These are phyloP conservation scores for Podotricha telesiphe DNA, from an alignment of 2,888 invertebrate species.

Conservation along the genomic window DNA sequence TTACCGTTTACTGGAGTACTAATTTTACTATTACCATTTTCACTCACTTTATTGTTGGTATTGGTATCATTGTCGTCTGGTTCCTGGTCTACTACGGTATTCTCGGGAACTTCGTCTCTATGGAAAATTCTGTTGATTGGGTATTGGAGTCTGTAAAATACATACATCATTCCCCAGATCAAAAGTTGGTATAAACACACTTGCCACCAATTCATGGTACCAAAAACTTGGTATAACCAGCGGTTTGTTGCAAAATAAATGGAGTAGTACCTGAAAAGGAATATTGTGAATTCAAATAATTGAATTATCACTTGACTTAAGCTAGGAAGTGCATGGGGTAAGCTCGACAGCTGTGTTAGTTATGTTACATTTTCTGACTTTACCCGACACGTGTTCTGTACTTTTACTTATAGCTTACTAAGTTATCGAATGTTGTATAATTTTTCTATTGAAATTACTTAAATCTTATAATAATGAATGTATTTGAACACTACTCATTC, in stretches of 20 bases:
- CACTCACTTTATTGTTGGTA: not conserved
- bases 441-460: too few relatives aligned
- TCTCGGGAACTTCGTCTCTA: conserved; percentile 38
- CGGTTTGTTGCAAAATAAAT: conserved; percentile 73
- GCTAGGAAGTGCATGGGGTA: too few relatives aligned
- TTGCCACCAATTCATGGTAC: conserved; percentile 80
- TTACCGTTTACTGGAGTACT: conserved; percentile 28
- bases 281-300: not conserved
- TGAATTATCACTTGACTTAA: too few relatives aligned
- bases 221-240: conserved; percentile 81
- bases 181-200: conserved; percentile 66
- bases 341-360: too few relatives aligned
- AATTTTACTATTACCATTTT: conserved; percentile 12
- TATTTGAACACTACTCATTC: too few relatives aligned
- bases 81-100: conserved; percentile 10
- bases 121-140: conserved; percentile 71
- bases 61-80: conserved; percentile 5
- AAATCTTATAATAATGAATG: too few relatives aligned
- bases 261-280: conserved; percentile 64
- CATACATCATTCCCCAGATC: conserved; percentile 63
- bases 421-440: too few relatives aligned
- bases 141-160: conserved; percentile 69
- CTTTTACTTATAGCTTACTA: too few relatives aligned
- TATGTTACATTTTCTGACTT: too few relatives aligned
- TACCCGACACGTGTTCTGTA: too few relatives aligned